These are phyloP conservation scores for Buathra laborator DNA, from an alignment of 2,888 invertebrate species.

Conservation along the genomic window DNA sequence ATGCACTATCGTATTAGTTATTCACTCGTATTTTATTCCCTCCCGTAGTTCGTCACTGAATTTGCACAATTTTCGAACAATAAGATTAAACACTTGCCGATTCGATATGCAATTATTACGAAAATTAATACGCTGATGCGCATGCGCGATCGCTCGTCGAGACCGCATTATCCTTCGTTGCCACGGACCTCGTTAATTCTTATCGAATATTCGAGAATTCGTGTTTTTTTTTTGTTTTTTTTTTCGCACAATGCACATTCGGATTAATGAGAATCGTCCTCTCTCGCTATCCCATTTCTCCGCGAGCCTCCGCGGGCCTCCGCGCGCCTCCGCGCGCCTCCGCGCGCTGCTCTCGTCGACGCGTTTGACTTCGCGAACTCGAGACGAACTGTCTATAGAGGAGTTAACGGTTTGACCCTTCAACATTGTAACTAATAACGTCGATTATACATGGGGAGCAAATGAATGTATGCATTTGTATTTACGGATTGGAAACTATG, in stretches of 20 bases:
- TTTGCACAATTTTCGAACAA: background rate
- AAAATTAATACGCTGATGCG: background rate
- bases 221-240: background rate
- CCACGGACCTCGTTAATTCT: slow-evolving; percentile 8
- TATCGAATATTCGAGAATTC: slow-evolving; percentile 7
- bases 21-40: background rate
- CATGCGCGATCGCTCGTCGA: background rate
- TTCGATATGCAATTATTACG: background rate
- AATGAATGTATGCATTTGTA: background rate
- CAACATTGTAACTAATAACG: slow-evolving; percentile 51
- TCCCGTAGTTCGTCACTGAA: background rate
- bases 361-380: background rate
- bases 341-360: background rate
- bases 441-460: slow-evolving; percentile 8
- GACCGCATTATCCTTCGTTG: slow-evolving; percentile 35
- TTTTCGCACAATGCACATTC: slow-evolving; percentile 23
- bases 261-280: slow-evolving; percentile 20
- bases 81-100: background rate
- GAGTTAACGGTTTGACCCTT: slow-evolving; percentile 37
- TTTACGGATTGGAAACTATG: background rate
- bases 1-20: background rate
- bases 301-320: background rate
- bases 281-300: background rate
- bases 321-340: background rate
- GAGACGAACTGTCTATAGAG: slow-evolving; percentile 12